Evolutionary conservation across 2,888 invertebrate genomes (phyloP), one percentile per base, ranked within the genome.

Genomic region (Megalurothrips usitatus): DNA sequence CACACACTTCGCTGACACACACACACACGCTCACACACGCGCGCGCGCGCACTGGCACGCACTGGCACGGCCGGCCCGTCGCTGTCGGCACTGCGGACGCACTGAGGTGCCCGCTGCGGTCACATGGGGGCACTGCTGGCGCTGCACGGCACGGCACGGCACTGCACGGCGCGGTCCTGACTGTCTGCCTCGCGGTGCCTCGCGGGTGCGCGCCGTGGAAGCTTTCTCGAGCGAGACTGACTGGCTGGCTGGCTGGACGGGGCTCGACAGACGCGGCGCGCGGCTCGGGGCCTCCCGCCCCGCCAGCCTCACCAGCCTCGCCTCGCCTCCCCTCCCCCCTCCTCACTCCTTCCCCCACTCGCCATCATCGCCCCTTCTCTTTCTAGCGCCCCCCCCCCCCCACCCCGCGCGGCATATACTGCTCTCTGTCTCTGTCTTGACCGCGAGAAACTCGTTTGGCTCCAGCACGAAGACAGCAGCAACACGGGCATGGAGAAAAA

Each of bases 221-320:
- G 68, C 68, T 75, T 75, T 75, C 68, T 26, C 68, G 26, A 75
- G 68, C 68, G 26, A 75, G 68, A 75, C 68, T 75, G 68, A 23
- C 68, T 23, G 68, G 9, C 68, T 68, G 68, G 68, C 63, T n/a
- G 63, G 23, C 52, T 3, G 68, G 68, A 52, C 19, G 58, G n/a
- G 58, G 58, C 34, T 43, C 34, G 6, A 43, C 34, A 43, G 34
- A 43, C 34, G 34, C 34, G 6, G 34, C 34, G 34, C 34, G 34
- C 34, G 34, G 34, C 34, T 6, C 34, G 34, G n/a, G 6, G 34
- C 6, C 34, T 43, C 34, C 34, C 34, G 34, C 17, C 58, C 68
- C 23, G 68, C 23, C 68, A 3, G 68, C 23, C 68, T 23, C 68
- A 4, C 23, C 68, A 8, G 23, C 26, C 26, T 26, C 68, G 23